These are phyloP conservation scores for Holothuria leucospilota DNA, from an alignment of 53 echinoderm and acorn worm species.

Conservation along the genomic window DNA sequence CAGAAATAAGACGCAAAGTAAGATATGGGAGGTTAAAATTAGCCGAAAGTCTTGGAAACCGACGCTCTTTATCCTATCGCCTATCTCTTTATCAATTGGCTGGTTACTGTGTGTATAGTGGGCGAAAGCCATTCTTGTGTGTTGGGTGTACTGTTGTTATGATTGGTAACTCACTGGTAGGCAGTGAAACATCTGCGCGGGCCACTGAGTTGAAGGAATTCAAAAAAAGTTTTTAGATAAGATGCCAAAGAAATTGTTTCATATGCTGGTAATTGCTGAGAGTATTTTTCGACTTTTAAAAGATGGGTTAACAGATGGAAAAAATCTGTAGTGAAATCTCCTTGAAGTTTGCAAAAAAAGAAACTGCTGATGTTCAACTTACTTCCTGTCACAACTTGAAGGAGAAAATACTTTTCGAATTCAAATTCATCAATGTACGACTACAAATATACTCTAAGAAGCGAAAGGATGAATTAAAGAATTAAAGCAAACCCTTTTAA, in stretches of 20 bases:
- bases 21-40: too few relatives aligned
- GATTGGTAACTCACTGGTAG: constrained; percentile 34
- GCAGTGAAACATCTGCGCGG: constrained; percentile 2
- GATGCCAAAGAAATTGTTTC: too few relatives aligned
- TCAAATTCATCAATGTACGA: too few relatives aligned
- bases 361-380: constrained; percentile 49
- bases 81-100: constrained; percentile 68
- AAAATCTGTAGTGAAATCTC: constrained; percentile 38
- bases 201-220: constrained; percentile 6
- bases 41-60: too few relatives aligned
- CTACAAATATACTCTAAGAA: too few relatives aligned
- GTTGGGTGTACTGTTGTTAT: constrained; percentile 45
- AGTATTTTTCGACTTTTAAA: too few relatives aligned
- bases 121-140: constrained; percentile 55
- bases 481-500: neutral
- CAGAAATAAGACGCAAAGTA: too few relatives aligned
- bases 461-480: neutral
- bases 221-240: constrained; percentile 27
- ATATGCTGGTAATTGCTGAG: too few relatives aligned
- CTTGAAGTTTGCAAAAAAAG: constrained; percentile 9
- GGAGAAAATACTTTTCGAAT: too few relatives aligned
- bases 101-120: constrained; percentile 60
- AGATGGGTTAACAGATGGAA: constrained; percentile 23
- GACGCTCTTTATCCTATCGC: too few relatives aligned
- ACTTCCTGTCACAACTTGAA: too few relatives aligned